A percentile compares a stretch with the other conserved stretches of the same genome.
phyloP scores from a whole-genome alignment of 2,888 invertebrate genomes.

The Colostygia pectinataria region DNA sequence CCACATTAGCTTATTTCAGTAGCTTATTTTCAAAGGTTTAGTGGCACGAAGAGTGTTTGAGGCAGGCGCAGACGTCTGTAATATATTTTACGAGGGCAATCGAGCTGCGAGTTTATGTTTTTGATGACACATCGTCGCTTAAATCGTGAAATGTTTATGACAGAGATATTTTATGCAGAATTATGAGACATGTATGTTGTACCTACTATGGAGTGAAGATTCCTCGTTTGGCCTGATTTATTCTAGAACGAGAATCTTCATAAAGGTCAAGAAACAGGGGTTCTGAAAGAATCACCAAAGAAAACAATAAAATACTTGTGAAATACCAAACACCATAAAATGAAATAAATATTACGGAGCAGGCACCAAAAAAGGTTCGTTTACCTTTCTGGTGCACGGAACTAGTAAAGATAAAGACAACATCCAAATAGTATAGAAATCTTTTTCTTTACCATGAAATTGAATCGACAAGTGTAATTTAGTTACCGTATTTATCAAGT shows the following conservation, averaged over 20 bases:
- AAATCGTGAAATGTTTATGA: slow-evolving; percentile 25
- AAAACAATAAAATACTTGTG: no score
- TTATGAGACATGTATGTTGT: background rate
- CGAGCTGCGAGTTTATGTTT: slow-evolving; percentile 23
- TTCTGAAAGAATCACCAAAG: no score
- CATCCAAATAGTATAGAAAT: slow-evolving; percentile 1
- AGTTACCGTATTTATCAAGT: slow-evolving; percentile 31
- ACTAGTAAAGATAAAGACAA: slow-evolving; percentile 4
- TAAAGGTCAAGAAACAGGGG: no score
- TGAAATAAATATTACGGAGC: background rate
- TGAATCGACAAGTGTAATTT: slow-evolving; percentile 4
- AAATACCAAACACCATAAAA: background rate
- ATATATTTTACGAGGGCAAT: slow-evolving; percentile 28
- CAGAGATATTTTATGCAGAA: slow-evolving; percentile 6
- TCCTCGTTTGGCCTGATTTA: background rate
- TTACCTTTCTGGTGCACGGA: slow-evolving; percentile 1
- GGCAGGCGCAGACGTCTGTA: slow-evolving; percentile 8
- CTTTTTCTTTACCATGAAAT: background rate
- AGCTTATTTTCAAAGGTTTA: slow-evolving; percentile 20
- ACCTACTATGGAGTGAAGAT: background rate
- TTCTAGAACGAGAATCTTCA: background rate
- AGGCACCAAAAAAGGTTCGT: slow-evolving; percentile 2
- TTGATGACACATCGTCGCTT: slow-evolving; percentile 26
- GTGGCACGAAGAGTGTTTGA: slow-evolving; percentile 14
- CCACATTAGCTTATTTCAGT: slow-evolving; percentile 11